Evolutionary conservation across 1,140 invertebrate species (phyloP).

Genomic region (Drosophila orena): DNA sequence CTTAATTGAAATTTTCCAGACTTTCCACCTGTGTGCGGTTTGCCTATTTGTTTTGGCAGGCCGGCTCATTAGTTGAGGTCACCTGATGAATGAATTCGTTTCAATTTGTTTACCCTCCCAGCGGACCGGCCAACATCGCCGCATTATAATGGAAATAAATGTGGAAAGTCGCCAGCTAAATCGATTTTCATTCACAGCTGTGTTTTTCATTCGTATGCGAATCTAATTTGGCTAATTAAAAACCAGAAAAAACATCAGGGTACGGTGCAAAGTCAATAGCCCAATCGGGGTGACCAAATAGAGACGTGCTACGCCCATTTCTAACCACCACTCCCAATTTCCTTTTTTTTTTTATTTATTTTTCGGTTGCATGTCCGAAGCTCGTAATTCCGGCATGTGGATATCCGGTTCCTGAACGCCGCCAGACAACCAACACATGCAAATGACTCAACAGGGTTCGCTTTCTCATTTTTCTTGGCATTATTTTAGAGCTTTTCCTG

Average conservation of each 20-base stretch:
- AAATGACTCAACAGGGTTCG: slow-evolving; percentile 35
- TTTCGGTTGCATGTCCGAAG: slow-evolving; percentile 38
- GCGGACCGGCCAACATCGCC: slow-evolving; percentile 9
- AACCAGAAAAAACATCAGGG: slow-evolving; percentile 16
- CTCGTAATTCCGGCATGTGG: slow-evolving; percentile 40
- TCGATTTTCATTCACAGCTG: slow-evolving; percentile 51
- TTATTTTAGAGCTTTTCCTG: background rate
- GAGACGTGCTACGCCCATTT: slow-evolving; percentile 12
- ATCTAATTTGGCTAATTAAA: slow-evolving; percentile 80
- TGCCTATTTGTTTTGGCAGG: slow-evolving; percentile 15
- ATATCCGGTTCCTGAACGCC: slow-evolving; percentile 44
- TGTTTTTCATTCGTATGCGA: slow-evolving; percentile 24
- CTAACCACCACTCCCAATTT: slow-evolving; percentile 17
- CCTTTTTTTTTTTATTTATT: background rate
- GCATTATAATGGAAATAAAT: slow-evolving; percentile 45
- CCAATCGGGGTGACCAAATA: slow-evolving; percentile 48
- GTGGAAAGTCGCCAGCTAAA: slow-evolving; percentile 33
- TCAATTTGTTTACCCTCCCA: slow-evolving; percentile 45
- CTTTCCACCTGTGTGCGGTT: slow-evolving; percentile 15
- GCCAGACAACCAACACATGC: slow-evolving; percentile 29
- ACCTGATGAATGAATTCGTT: slow-evolving; percentile 53
- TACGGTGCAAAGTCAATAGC: slow-evolving; percentile 37
- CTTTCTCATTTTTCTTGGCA: background rate
- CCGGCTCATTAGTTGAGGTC: slow-evolving; percentile 35
- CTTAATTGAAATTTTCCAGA: slow-evolving; percentile 1